Evolutionary conservation across 2,797 vertebrate genomes (phyloP), one percentile per base, ranked within the genome.

Genomic region (Halcyon chelicuti): DNA sequence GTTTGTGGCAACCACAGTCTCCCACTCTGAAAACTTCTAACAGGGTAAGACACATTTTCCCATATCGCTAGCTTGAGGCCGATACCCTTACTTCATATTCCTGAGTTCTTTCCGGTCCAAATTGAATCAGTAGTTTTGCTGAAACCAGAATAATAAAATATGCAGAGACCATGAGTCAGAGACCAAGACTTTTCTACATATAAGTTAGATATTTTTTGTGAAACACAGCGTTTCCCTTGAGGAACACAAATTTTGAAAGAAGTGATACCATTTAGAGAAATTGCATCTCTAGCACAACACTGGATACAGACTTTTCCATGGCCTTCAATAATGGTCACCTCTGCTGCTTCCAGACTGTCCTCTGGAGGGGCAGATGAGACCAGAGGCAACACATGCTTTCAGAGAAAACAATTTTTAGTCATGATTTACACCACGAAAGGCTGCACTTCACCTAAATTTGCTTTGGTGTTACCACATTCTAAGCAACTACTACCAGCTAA

Each of bases 131-230:
- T 7, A n/a, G 31, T 44, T 67, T 63, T 81, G 33, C 37, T 81
- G 62, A 87, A 91, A 75, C 9, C 35, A 40, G 22, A 77, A 31
- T 28, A 78, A 71, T 42, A 63, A 86, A 88, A 68, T 42, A 57
- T 10, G 21, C 33, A 46, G 12, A 79, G 42, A 60, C 3, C 8
- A 18, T 28, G 26, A 95, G 42, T 65, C 42, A 70, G 29, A 87
- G 19, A 58, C 16, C 19, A 66, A 76, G 37, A 70, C 13, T 57
- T 67, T n/a, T 33, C 54, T 15, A 37, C 2, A 1, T 40, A 39
- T 4, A 46, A 52, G 51, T 7, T 26, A 42, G 26, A 26, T 20
- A 74, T 11, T 28, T 23, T 42, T 54, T 72, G 37, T 57, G 54
- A 82, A 87, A 81, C 25, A 44, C 2, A 58, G 12, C 2, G 0